These are phyloP conservation scores for Leptatherina wallacei DNA, from an alignment of 2,797 vertebrate genomes.

Conservation along the genomic window DNA sequence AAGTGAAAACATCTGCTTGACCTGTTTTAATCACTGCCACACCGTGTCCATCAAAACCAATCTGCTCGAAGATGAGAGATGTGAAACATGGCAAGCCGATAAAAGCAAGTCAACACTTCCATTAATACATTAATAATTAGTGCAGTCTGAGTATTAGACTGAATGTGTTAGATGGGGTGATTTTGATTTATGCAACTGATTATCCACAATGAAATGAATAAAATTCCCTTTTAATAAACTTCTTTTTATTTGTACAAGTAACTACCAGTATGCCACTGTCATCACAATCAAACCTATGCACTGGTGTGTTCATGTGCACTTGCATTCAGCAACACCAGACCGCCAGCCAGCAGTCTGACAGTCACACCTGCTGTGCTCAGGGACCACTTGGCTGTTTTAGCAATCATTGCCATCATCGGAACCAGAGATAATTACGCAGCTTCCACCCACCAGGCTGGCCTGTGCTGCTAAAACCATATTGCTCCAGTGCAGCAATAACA, in stretches of 20 bases:
- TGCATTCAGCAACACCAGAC: constrained; percentile 31
- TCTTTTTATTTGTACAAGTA: constrained; percentile 35
- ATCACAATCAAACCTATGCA: constrained; percentile 12
- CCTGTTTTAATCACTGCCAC: constrained; percentile 37
- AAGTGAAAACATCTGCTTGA: constrained; percentile 57
- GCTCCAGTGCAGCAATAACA: constrained; percentile 79
- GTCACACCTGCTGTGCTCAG: constrained; percentile 71
- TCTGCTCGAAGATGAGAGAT: constrained; percentile 41
- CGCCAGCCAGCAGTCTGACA: constrained; percentile 58
- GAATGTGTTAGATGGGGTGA: constrained; percentile 15
- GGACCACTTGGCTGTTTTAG: constrained; percentile 69
- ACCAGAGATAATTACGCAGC: constrained; percentile 82
- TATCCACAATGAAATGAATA: constrained; percentile 40
- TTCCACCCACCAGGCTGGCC: constrained; percentile 74
- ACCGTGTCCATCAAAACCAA: constrained; percentile 37
- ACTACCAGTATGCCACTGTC: constrained; percentile 7
- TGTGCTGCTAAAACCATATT: constrained; percentile 57
- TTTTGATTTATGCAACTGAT: constrained; percentile 21
- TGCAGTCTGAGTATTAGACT: constrained; percentile 11
- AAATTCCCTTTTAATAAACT: constrained; percentile 60
- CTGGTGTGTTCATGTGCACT: constrained; percentile 33
- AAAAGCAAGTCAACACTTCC: background rate
- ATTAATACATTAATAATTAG: background rate
- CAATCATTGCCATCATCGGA: constrained; percentile 79
- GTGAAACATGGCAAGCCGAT: constrained; percentile 16